These are phyloP conservation scores for Tyrannus savana DNA, from an alignment of 2,113 vertebrate genomes.

Conservation along the genomic window DNA sequence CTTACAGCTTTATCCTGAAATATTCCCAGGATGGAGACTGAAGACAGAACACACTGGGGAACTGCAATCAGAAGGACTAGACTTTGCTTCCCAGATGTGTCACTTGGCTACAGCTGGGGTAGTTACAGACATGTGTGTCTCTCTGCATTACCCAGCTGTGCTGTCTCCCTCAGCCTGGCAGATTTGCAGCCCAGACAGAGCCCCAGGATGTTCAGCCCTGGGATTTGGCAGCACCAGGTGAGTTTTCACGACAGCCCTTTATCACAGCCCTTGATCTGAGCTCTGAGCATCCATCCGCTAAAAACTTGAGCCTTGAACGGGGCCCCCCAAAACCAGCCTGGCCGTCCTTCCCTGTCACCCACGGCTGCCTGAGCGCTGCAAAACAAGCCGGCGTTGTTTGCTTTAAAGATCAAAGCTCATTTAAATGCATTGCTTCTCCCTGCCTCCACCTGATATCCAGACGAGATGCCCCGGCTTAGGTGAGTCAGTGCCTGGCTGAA, in stretches of 20 bases:
- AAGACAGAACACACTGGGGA: background rate
- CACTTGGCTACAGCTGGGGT: background rate
- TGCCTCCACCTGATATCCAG: conserved; percentile 37
- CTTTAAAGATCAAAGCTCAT: conserved; percentile 20
- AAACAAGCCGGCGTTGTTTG: background rate
- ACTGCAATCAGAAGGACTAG: background rate
- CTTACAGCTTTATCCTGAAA: background rate
- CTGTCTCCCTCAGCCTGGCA: background rate
- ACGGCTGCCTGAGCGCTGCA: background rate
- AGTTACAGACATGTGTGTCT: fast-evolving
- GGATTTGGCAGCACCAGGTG: background rate
- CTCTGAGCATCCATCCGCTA: background rate
- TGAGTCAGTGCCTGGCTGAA: conserved; percentile 14
- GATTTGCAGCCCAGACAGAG: background rate
- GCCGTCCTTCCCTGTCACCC: background rate
- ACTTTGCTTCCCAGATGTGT: background rate
- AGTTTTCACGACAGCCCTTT: background rate
- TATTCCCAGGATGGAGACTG: background rate
- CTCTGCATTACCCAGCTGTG: background rate
- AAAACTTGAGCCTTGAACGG: background rate
- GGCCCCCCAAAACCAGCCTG: background rate
- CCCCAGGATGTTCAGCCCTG: background rate
- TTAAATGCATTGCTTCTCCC: conserved; percentile 3
- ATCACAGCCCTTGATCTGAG: background rate
- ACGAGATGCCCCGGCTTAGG: conserved; percentile 3